Evolutionary conservation across 1,140 invertebrate species (phyloP).

Genomic region (Aphelinus certus): DNA sequence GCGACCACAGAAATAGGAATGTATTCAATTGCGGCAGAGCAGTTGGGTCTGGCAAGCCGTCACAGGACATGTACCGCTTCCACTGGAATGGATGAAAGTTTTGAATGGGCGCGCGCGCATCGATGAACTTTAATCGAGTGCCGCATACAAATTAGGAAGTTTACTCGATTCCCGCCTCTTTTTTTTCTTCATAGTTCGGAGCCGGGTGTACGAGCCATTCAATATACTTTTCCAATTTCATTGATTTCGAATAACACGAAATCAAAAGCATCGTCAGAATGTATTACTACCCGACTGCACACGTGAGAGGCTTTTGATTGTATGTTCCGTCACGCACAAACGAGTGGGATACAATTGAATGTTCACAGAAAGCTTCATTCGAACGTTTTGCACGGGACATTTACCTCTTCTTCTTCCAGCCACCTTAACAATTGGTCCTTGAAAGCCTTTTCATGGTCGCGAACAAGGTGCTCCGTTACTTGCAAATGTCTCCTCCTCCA

Average conservation of each 20-base stretch:
- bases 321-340: too few relatives aligned
- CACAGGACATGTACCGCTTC: slow-evolving; percentile 71
- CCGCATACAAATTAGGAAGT: too few relatives aligned
- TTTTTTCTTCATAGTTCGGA: too few relatives aligned
- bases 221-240: too few relatives aligned
- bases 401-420: slow-evolving; percentile 50
- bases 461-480: slow-evolving; percentile 38
- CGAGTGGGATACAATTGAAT: too few relatives aligned
- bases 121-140: too few relatives aligned
- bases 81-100: slow-evolving; percentile 63
- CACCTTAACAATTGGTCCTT: slow-evolving; percentile 37
- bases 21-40: slow-evolving; percentile 69
- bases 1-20: slow-evolving; percentile 71
- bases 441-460: slow-evolving; percentile 42
- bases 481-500: slow-evolving; percentile 47
- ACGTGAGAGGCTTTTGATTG: too few relatives aligned
- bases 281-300: too few relatives aligned
- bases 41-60: slow-evolving; percentile 71
- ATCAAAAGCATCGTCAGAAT: too few relatives aligned
- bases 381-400: slow-evolving; percentile 16
- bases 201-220: too few relatives aligned
- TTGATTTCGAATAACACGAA: too few relatives aligned
- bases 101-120: not conserved
- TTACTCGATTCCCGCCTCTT: too few relatives aligned
- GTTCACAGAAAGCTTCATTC: not conserved